Base-by-base conservation (phyloP, 1,140 invertebrate species). In the Argopecten irradians region DNA sequence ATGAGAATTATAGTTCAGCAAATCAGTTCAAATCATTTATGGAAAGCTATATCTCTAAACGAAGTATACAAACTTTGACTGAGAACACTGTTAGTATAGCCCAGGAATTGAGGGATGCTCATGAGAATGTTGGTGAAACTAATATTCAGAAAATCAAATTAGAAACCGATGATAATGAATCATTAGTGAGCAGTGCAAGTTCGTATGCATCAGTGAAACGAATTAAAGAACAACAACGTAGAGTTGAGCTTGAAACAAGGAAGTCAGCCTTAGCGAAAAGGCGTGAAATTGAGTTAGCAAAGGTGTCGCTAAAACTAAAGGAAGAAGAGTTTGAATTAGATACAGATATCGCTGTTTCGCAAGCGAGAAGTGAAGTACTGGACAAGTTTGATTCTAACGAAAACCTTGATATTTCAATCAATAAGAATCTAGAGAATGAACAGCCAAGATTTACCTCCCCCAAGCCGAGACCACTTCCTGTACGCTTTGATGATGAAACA, bases 311-410 rank as follows among this genome's bases (percentile, higher is more conserved):
- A 28, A 86, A 82, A 36, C 36, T 90, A n/a, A 36, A 90, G 55
- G 87, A 90, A 88, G 87, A 90, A 71, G 87, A 90, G 71, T 36
- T 88, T 14, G 39, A 88, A 33, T 16, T 90, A 0, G 43, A 86
- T 14, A 90, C 86, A 19, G 34, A 87, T 22, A 87, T 86, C 13
- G 89, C 88, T 13, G 85, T 89, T n/a, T 86, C 86, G 16, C 13
- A 82, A 32, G 83, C 88, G 3, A 87, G 71, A 87, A 34, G 1
- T 36, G 84, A 89, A 71, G 22, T 89, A 32, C n/a, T 89, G 43
- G 82, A 36, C 7, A 86, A 86, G 33, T 87, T 28, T 87, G 82
- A 22, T 19, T 55, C 43, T 19, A 19, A 7, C 22, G 43, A 55
- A 55, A 11, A 19, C 22, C 7, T 55, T 55, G 43, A 7, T 19